Base-by-base conservation (phyloP, 2,797 vertebrate genomes). In the Trematomus bernacchii region DNA sequence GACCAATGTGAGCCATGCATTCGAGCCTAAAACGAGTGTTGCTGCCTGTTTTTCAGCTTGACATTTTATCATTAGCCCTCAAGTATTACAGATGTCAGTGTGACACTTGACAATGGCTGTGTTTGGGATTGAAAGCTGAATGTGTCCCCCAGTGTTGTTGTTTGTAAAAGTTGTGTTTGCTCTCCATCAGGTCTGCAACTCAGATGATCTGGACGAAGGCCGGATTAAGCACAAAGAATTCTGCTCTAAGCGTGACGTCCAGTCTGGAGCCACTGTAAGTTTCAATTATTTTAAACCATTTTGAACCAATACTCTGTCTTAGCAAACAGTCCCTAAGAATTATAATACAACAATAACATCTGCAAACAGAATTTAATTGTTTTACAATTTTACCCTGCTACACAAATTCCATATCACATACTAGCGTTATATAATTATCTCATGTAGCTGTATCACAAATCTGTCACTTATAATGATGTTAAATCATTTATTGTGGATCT, bases 171-270 rank as follows among this genome's bases (percentile, higher is more conserved):
- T 37, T 64, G 42, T 40, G 15, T 14, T 9, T 43, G 42, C 77
- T 67, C 47, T 21, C 30, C 64, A 70, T 44, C 80, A 98, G 97
- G 89, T 96, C 89, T 98, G 97, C 79, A 91, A 87, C 50, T 78
- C 91, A 3, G 93, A 91, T 77, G 78, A 61, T 66, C 44, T 92
- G 23, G 76, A 92, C 7, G 85, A 85, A 73, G 92, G 82, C 0
- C 76, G 89, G 54, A 65, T 85, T 6, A 89, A 86, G 76, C 87
- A 72, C n/a, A 87, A 67, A 59, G 90, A 93, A 27, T 97, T 95
- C 81, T 98, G 96, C 87, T 90, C 87, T 12, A 92, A 87, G 46
- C 80, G 55, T 10, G 77, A 85, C 16, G 70, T 73, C 3, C 71
- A 85, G 15, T 79, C 93, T 30, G 94, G 92, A 87, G 60, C 79